These are phyloP conservation scores for Hydrotaea cyrtoneurina DNA, from an alignment of 2,888 invertebrate genomes.

Conservation along the genomic window DNA sequence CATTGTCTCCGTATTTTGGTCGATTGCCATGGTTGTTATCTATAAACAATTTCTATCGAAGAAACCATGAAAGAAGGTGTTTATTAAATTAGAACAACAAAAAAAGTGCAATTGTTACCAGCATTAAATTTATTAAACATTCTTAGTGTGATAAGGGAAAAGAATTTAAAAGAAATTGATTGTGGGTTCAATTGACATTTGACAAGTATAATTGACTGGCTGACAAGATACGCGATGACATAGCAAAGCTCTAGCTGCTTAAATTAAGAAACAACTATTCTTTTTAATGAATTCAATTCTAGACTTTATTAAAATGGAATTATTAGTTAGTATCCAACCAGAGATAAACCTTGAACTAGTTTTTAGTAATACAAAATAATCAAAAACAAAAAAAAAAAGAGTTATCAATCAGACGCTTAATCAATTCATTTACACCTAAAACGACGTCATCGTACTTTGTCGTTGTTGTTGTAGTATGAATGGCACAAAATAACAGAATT, in stretches of 20 bases:
- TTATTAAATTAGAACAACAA: background rate
- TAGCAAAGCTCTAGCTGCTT: background rate
- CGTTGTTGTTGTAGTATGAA: background rate
- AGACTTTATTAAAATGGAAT: background rate
- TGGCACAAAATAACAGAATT: background rate
- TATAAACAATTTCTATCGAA: no score
- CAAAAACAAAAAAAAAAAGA: background rate
- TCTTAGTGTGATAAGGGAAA: no score
- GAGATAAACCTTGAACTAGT: constrained; percentile 41
- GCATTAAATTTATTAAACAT: background rate
- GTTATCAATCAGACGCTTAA: background rate
- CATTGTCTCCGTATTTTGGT: background rate
- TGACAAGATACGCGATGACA: background rate
- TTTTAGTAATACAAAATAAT: constrained; percentile 1
- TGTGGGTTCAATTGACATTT: no score
- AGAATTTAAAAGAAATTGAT: no score
- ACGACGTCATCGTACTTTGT: constrained; percentile 16
- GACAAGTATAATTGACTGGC: background rate
- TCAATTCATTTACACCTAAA: constrained; percentile 5
- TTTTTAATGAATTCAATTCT: background rate
- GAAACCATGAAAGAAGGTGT: no score
- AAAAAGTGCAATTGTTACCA: background rate
- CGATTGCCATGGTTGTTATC: no score
- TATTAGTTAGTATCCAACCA: background rate
- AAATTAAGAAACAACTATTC: background rate